Evolutionary conservation across 2,888 invertebrate species (phyloP), one percentile per base, ranked within the genome.

Genomic region (Thymelicus sylvestris): DNA sequence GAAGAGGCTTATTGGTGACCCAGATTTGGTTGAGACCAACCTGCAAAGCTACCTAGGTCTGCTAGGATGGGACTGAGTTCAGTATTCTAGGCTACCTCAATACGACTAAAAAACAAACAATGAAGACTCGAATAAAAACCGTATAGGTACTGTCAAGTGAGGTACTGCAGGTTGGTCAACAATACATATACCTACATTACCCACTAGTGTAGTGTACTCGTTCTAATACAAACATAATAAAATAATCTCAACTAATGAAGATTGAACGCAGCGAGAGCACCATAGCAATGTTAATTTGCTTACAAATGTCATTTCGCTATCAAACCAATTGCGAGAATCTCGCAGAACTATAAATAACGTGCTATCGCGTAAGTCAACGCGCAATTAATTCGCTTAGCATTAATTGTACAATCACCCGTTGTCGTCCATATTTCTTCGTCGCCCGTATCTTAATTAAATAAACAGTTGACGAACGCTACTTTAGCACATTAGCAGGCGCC

Each of bases 401-500:
- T 64, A 64, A 69, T 64, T 69, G 57, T 69, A 69, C 69, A 69
- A 69, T 69, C 69, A 59, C 13, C 69, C 69, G 69, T 39, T 59
- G 69, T 55, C 41, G 62, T 19, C 50, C 67, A 67, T 69, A 69
- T 59, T 38, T 69, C 69, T 60, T 69, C 67, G 70, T 47, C 24
- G 48, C 62, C 19, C 52, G 38, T 61, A 69, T 69, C 69, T 69
- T 69, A 69, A 69, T 69, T 48, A 69, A 75, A 73, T 66, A 72
- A 41, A 55, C 55, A 38, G 69, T 61, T 69, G 68, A 68, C 59
- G 67, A 55, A 50, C 57, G 62, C 55, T 52, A 15, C 68, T 67
- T 70, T 67, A 66, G 67, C 74, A 55, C 55, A 55, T 55, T 24
- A 55, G 55, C 47, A 8, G 64, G 31, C 71, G 72, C 64, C 72